These are phyloP conservation scores for Melanerpes aurifrons DNA, from an alignment of 2,113 vertebrate species.

Conservation along the genomic window DNA sequence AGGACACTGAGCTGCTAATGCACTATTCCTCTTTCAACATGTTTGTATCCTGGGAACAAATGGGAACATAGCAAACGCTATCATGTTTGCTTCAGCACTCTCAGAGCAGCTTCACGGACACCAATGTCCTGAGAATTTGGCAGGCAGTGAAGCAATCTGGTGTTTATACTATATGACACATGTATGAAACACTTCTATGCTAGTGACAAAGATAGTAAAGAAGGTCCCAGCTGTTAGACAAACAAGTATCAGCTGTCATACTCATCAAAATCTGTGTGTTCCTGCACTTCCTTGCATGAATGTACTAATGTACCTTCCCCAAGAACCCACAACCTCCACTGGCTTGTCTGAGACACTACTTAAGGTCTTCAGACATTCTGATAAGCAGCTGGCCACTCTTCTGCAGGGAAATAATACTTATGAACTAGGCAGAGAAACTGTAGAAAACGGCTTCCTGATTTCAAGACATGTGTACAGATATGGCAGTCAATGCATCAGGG, in stretches of 20 bases:
- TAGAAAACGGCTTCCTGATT: not conserved
- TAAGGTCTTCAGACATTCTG: not conserved
- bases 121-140: slow-evolving; percentile 12
- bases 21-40: not conserved
- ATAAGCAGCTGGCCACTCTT: not conserved
- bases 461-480: fast-evolving
- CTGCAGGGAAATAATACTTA: not conserved
- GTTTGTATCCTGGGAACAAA: not conserved
- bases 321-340: not conserved
- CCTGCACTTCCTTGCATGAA: not conserved
- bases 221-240: slow-evolving; percentile 2
- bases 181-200: slow-evolving; percentile 2
- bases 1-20: not conserved
- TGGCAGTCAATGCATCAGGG: not conserved
- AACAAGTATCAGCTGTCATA: not conserved
- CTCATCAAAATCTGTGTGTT: not conserved
- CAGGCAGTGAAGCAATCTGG: slow-evolving; percentile 33
- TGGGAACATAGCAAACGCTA: fast-evolving
- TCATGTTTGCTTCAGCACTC: not conserved
- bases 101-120: not conserved
- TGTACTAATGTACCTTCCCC: not conserved
- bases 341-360: fast-evolving
- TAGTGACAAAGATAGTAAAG: not conserved
- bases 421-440: not conserved
- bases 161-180: slow-evolving; percentile 4